These are phyloP conservation scores for Diarsia dahlii DNA, from an alignment of 2,888 invertebrate species.

Conservation along the genomic window DNA sequence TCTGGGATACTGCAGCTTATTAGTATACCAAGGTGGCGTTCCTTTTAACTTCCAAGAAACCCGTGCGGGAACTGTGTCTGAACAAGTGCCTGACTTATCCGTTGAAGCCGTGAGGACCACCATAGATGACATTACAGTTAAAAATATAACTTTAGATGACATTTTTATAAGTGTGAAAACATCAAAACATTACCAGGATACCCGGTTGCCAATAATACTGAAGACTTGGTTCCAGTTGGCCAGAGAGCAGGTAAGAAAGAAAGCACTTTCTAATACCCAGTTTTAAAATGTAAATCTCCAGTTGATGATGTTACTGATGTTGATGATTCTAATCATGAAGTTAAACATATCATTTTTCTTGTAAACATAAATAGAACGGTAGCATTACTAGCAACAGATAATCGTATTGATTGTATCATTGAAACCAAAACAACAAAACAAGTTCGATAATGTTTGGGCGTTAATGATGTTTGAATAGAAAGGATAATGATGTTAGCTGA, in stretches of 20 bases:
- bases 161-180: conserved; percentile 99
- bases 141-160: conserved; percentile 94
- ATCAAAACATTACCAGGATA: conserved; percentile 96
- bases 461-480: conserved; percentile 50
- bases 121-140: conserved; percentile 82
- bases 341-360: no score
- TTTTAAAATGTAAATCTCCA: not conserved
- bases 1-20: conserved; percentile 91
- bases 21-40: conserved; percentile 91
- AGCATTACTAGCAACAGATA: not conserved
- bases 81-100: conserved; percentile 84
- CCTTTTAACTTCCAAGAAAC: conserved; percentile 88
- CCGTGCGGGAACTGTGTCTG: conserved; percentile 80
- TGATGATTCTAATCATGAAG: not conserved
- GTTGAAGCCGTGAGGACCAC: conserved; percentile 89
- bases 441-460: conserved; percentile 9
- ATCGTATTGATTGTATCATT: conserved; percentile 17
- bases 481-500: conserved; percentile 31
- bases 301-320: not conserved
- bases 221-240: conserved; percentile 99
- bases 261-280: conserved; percentile 11
- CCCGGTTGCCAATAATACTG: conserved; percentile 96
- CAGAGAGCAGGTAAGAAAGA: conserved; percentile 94
- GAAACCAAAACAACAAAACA: conserved; percentile 19
- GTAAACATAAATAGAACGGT: not conserved